Conservation (phyloP, 2,797 vertebrate species). For the Atherinosoma microstoma region DNA sequence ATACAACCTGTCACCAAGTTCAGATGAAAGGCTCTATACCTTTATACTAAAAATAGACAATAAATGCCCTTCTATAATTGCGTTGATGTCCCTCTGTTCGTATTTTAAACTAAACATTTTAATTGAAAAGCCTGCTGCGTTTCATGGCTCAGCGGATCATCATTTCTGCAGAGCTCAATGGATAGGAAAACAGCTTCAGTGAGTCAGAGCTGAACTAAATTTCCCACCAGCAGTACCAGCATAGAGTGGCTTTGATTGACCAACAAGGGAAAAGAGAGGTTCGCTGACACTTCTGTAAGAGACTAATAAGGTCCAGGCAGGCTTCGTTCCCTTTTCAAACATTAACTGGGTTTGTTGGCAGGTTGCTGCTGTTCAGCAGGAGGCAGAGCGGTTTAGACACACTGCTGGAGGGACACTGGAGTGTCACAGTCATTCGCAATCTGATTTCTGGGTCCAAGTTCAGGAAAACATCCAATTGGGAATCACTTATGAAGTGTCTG, state of each 20-base stretch:
- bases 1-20: neutral
- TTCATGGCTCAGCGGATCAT: neutral
- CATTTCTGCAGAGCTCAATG: neutral
- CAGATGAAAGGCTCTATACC: slow-evolving; percentile 7
- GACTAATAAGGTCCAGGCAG: slow-evolving; percentile 47
- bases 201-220: slow-evolving; percentile 34
- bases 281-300: slow-evolving; percentile 45
- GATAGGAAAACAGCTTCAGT: slow-evolving; percentile 20
- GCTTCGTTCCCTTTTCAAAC: slow-evolving; percentile 43
- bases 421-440: slow-evolving; percentile 60
- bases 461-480: slow-evolving; percentile 69
- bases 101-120: neutral
- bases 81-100: slow-evolving; percentile 3
- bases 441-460: slow-evolving; percentile 62
- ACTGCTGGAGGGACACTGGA: slow-evolving; percentile 45
- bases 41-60: slow-evolving; percentile 1
- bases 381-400: slow-evolving; percentile 43
- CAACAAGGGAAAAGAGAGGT: slow-evolving; percentile 42
- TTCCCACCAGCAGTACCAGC: slow-evolving; percentile 25
- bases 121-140: slow-evolving; percentile 1
- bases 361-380: slow-evolving; percentile 52
- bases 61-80: neutral
- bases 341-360: slow-evolving; percentile 63
- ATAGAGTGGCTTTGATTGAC: slow-evolving; percentile 56
- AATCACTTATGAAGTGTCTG: slow-evolving; percentile 74